Percentiles rank a stretch among this genome's conserved stretches.
These are phyloP conservation scores for Calephelis nemesis DNA, from an alignment of 1,140 invertebrate species.

Conservation along the genomic window DNA sequence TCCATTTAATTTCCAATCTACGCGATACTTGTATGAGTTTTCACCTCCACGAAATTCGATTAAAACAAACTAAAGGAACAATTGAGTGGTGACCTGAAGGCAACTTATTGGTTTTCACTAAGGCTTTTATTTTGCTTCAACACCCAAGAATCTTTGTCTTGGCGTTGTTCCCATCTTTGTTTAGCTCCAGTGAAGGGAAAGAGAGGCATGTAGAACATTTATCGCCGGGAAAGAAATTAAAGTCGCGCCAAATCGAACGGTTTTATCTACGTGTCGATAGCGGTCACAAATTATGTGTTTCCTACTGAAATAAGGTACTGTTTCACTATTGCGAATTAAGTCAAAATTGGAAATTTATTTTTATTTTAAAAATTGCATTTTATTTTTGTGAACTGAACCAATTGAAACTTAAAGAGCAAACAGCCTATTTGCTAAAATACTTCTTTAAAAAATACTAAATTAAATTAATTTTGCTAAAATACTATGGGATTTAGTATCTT, in stretches of 20 bases:
- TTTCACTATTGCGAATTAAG: conserved; percentile 24
- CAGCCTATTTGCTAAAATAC: too few relatives aligned
- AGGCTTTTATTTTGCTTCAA: conserved; percentile 44
- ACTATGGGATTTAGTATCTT: too few relatives aligned
- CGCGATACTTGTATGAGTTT: conserved; percentile 1
- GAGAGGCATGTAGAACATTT: conserved; percentile 52
- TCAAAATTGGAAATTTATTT: too few relatives aligned
- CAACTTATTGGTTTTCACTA: conserved; percentile 45
- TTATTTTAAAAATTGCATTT: too few relatives aligned
- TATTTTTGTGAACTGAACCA: too few relatives aligned
- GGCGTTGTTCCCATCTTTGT: conserved; percentile 36
- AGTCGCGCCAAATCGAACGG: conserved; percentile 70
- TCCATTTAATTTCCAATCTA: too few relatives aligned
- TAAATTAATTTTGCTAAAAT: too few relatives aligned
- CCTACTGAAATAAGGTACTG: conserved; percentile 43
- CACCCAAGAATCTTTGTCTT: conserved; percentile 54
- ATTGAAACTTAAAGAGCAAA: too few relatives aligned
- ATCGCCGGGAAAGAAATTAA: conserved; percentile 72
- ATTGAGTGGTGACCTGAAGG: conserved; percentile 46
- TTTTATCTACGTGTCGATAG: conserved; percentile 74
- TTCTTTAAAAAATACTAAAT: too few relatives aligned
- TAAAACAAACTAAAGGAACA: conserved; percentile 36
- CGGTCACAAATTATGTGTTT: conserved; percentile 75
- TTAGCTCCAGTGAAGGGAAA: conserved; percentile 31
- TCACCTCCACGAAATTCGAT: conserved; percentile 31